Percentiles rank a stretch among this genome's conserved stretches.
Conservation (phyloP, 2,888 invertebrate species). For the Agriotes lineatus region DNA sequence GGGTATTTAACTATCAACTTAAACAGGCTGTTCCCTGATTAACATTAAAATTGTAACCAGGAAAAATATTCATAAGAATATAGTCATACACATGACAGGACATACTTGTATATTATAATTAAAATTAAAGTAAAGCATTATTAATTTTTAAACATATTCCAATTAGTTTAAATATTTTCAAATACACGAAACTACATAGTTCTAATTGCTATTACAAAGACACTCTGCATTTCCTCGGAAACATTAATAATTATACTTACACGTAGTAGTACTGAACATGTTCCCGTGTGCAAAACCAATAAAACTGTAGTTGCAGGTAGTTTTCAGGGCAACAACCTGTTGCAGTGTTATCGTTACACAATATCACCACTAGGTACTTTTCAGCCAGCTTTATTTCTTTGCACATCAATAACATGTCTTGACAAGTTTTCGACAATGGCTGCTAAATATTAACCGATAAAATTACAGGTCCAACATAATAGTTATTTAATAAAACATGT, state of each 20-base stretch:
- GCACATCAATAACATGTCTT: neutral
- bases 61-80: too few relatives aligned
- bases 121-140: constrained; percentile 18
- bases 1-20: too few relatives aligned
- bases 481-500: constrained; percentile 1
- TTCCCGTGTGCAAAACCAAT: neutral
- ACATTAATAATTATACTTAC: constrained; percentile 11
- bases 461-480: neutral
- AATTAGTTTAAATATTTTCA: constrained; percentile 11
- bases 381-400: neutral
- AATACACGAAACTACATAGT: constrained; percentile 16
- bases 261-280: constrained; percentile 2
- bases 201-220: constrained; percentile 13
- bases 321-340: too few relatives aligned
- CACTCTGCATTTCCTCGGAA: constrained; percentile 3
- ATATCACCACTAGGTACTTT: neutral
- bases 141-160: constrained; percentile 16
- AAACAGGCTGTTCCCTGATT: too few relatives aligned
- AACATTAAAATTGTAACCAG: too few relatives aligned
- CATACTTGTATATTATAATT: constrained; percentile 15
- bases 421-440: neutral
- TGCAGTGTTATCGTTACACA: too few relatives aligned
- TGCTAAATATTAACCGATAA: constrained; percentile 7
- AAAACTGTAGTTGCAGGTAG: neutral
- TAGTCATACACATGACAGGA: too few relatives aligned